These are phyloP conservation scores for Caracal caracal DNA, from an alignment of 2,113 vertebrate species.

Conservation along the genomic window DNA sequence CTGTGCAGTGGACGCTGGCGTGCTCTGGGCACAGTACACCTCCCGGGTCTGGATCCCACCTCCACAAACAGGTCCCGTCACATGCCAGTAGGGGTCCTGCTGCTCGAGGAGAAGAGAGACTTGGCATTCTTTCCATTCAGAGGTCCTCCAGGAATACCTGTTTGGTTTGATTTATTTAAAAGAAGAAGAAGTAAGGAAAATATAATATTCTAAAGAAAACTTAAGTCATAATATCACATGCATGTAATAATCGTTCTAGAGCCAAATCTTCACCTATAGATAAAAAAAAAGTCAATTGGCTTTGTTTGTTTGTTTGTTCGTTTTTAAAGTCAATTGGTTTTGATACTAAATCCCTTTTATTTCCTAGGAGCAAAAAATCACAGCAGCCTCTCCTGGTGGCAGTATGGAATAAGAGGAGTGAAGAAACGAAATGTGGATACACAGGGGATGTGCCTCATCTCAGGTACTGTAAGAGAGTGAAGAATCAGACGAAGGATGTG, in stretches of 20 bases:
- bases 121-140: conserved; percentile 94
- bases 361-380: background rate
- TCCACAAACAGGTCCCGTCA: conserved; percentile 89
- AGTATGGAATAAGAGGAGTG: background rate
- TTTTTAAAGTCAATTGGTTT: background rate
- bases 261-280: background rate
- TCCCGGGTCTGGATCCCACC: conserved; percentile 94
- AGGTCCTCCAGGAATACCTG: conserved; percentile 95
- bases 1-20: conserved; percentile 73
- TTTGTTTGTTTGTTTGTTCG: too few relatives aligned
- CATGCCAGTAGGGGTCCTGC: conserved; percentile 84
- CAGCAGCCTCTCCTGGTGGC: background rate
- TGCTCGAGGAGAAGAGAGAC: conserved; percentile 91
- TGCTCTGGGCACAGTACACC: conserved; percentile 92
- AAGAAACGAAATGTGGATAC: background rate
- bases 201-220: conserved; percentile 28
- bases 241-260: background rate
- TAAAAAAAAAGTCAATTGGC: background rate
- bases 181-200: conserved; percentile 67
- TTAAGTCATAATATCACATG: background rate
- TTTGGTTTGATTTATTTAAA: conserved; percentile 70
- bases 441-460: rapidly evolving
- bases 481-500: background rate
- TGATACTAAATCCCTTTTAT: background rate
- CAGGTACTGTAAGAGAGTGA: background rate